Conservation (phyloP, 2,113 vertebrate genomes). For the Ia io region DNA sequence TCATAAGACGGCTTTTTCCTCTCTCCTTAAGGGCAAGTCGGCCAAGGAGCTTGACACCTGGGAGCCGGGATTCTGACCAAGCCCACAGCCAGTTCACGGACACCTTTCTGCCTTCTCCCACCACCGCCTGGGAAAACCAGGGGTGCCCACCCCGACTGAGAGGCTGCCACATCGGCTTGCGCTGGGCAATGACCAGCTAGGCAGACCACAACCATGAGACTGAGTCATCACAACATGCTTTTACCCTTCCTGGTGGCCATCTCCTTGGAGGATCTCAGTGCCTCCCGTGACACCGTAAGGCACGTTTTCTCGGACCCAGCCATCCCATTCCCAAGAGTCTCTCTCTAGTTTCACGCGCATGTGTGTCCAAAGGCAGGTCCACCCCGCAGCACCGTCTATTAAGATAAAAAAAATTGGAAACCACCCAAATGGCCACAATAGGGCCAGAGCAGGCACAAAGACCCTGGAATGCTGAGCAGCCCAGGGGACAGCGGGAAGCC, state of each 20-base stretch:
- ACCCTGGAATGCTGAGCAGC: rapidly evolving
- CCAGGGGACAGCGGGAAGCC: not conserved
- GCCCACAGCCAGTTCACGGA: not conserved
- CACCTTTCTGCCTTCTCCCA: not conserved
- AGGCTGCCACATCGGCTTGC: not conserved
- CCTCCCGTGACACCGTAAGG: not conserved
- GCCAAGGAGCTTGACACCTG: not conserved
- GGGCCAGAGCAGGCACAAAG: not conserved
- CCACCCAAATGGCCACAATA: not conserved
- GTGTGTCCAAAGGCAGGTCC: not conserved
- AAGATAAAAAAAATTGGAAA: not conserved
- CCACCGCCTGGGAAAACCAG: not conserved
- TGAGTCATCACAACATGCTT: rapidly evolving
- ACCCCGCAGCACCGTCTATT: not conserved
- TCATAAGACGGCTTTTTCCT: not conserved
- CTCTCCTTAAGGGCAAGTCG: not conserved
- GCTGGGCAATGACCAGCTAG: not conserved
- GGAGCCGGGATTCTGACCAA: not conserved
- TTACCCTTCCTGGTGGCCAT: not conserved
- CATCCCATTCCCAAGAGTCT: not conserved
- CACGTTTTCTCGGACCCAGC: not conserved
- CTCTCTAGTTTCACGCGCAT: not conserved
- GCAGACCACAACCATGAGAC: not conserved
- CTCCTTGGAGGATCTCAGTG: not conserved
- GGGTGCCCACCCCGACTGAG: rapidly evolving